A percentile compares a stretch with the other conserved stretches of the same genome.
phyloP scores from a whole-genome alignment of 2,113 vertebrate species.

The Urocitellus parryii region DNA sequence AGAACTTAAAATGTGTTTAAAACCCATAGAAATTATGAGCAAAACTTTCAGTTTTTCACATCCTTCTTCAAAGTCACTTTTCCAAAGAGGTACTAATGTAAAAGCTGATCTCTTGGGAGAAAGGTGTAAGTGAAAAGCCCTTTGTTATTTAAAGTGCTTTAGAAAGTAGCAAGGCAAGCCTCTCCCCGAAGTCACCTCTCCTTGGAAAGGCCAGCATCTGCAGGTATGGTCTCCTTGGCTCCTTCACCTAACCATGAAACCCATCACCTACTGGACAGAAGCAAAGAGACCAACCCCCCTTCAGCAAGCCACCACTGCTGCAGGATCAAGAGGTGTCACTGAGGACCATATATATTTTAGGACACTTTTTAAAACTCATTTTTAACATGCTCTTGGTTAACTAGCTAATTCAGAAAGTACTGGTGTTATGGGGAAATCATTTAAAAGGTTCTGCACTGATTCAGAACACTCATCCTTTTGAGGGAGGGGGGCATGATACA shows the following conservation, averaged over 20 bases:
- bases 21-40: background rate
- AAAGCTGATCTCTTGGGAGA: background rate
- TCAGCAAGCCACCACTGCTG: background rate
- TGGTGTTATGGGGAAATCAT: background rate
- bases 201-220: background rate
- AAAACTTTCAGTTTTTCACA: background rate
- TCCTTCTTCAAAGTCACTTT: constrained; percentile 23
- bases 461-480: no score
- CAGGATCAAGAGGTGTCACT: background rate
- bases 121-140: background rate
- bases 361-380: background rate
- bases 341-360: background rate
- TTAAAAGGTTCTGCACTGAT: background rate
- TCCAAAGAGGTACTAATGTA: background rate
- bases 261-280: background rate
- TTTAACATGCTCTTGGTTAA: background rate
- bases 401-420: background rate
- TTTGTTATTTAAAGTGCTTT: background rate
- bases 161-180: background rate
- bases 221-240: background rate
- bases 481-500: no score
- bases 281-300: background rate
- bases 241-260: background rate
- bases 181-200: background rate
- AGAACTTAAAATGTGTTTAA: background rate